Evolutionary conservation across 2,888 invertebrate species (phyloP).

Genomic region (Oligia latruncula): DNA sequence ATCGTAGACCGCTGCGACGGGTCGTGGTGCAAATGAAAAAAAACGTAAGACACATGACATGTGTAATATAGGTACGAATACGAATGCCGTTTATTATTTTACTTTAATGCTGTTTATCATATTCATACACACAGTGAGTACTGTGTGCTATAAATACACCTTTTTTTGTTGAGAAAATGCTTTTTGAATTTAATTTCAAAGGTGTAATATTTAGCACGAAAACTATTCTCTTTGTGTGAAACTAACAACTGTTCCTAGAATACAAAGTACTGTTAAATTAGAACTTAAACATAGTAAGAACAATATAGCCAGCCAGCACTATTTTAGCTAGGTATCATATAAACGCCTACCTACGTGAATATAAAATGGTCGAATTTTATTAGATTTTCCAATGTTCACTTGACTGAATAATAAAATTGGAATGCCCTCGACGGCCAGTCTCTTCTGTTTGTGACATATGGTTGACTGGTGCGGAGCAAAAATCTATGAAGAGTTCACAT

Average conservation of each 20-base stretch:
- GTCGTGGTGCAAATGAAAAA: conserved; percentile 58
- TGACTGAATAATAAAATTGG: conserved; percentile 57
- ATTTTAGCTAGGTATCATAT: conserved; percentile 14
- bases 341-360: conserved; percentile 13
- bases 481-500: conserved; percentile 27
- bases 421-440: conserved; percentile 41
- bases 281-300: conserved; percentile 18
- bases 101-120: conserved; percentile 2
- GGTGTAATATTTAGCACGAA: conserved; percentile 21
- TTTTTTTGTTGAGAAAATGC: background rate
- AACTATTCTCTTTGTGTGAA: conserved; percentile 42
- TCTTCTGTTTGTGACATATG: conserved; percentile 57
- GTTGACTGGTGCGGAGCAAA: conserved; percentile 49
- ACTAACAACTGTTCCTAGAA: conserved; percentile 29
- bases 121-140: conserved; percentile 3
- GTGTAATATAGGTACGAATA: conserved; percentile 3
- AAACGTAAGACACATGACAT: conserved; percentile 36
- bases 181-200: conserved; percentile 30
- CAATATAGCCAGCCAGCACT: background rate
- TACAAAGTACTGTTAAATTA: conserved; percentile 40
- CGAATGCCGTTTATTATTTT: conserved; percentile 37
- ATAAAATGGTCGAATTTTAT: conserved; percentile 51
- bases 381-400: conserved; percentile 58
- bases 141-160: background rate
- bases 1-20: conserved; percentile 42